Base-by-base conservation (phyloP, 2,113 vertebrate species). In the Aramus guarauna region DNA sequence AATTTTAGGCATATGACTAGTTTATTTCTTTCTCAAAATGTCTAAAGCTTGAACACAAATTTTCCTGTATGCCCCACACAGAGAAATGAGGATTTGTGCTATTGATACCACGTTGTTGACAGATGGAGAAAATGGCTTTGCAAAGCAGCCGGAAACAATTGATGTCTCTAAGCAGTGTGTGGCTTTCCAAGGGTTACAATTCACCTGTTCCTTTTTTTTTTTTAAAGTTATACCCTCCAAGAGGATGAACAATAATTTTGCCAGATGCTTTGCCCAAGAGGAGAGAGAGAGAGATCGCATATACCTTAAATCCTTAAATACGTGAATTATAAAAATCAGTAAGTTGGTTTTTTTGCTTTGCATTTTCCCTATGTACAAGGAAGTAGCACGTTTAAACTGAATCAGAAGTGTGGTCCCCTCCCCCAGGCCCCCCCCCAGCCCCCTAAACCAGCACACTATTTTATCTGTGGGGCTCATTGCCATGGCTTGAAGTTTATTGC, bases 301-400 rank as follows among this genome's bases (percentile, higher is more conserved):
- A 23, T 19, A 63, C 12, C 12, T 58, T 63, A 77, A 72, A 60
- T 45, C 20, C 21, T 85, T 76, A 66, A 76, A 39, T 48, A 69
- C 6, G 2, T 52, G 29, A 60, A 37, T 63, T 53, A 19, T 53
- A 81, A 84, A 86, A 74, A 24, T 30, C 15, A 11, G 18, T 20
- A 13, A 7, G 0, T 2, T 2, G 13, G 20, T 18, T 53, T 53
- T 59, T 32, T 63, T 13, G 12, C 9, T 43, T n/a, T 29, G 0
- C 21, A 6, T 82, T 92, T 88, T 55, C 29, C 6, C 6, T 37
- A 5, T 16, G 4, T 26, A 11, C 20, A 58, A 11, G 26, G 24
- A 69, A 48, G 20, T 5, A 39, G 15, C 5, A 73, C 76, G 67
- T 36, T 72, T 36, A 67, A 62, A 68, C 9, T 7, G 15, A 36